Conservation (phyloP, 2,888 invertebrate genomes). For the Brassicogethes aeneus region DNA sequence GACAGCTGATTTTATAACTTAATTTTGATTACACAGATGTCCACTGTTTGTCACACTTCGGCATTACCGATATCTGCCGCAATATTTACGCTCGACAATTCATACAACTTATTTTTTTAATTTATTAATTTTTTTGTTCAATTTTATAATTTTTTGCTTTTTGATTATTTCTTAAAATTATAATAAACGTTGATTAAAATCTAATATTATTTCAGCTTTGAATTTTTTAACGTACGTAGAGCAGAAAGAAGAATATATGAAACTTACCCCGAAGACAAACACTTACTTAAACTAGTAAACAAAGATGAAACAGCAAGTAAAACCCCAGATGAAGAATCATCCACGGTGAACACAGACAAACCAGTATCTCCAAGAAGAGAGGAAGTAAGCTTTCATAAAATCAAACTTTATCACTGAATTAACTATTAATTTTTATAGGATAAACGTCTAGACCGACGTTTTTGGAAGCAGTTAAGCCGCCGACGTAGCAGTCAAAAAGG, state of each 20-base stretch:
- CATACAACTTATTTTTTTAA: too few relatives aligned
- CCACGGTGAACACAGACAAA: constrained; percentile 30
- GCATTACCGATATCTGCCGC: too few relatives aligned
- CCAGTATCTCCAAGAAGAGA: constrained; percentile 48
- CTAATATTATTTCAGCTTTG: constrained; percentile 35
- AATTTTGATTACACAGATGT: too few relatives aligned
- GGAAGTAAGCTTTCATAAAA: neutral
- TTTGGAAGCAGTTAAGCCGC: constrained; percentile 72
- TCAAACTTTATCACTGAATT: neutral
- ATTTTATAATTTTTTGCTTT: too few relatives aligned
- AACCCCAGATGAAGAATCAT: constrained; percentile 39
- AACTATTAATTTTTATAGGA: constrained; percentile 46
- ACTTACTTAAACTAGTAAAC: constrained; percentile 39
- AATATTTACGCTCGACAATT: too few relatives aligned
- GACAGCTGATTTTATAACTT: too few relatives aligned
- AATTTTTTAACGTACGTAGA: constrained; percentile 43
- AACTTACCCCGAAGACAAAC: constrained; percentile 39
- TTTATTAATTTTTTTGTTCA: too few relatives aligned
- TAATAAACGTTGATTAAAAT: neutral
- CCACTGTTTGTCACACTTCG: too few relatives aligned
- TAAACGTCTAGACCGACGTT: constrained; percentile 66
- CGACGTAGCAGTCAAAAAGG: constrained; percentile 43
- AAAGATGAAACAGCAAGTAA: constrained; percentile 31
- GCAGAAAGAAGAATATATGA: constrained; percentile 40
- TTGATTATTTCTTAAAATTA: too few relatives aligned